Evolutionary conservation across 2,113 vertebrate genomes (phyloP), one percentile per base, ranked within the genome.

Genomic region (Dasypus novemcinctus): DNA sequence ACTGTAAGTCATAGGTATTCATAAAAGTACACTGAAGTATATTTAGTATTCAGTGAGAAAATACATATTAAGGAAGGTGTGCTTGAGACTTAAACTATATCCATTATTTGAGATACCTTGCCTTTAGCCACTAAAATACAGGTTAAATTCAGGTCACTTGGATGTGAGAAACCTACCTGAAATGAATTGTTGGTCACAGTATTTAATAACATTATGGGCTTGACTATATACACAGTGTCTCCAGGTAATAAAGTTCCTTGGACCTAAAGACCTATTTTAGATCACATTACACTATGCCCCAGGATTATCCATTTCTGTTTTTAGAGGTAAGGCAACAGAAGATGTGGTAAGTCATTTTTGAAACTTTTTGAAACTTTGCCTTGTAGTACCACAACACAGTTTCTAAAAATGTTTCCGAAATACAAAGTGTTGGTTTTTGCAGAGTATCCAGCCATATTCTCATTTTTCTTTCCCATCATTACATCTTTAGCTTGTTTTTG

Each of bases 121-220:
- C 41, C 72, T 82, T 93, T 94, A 94, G 85, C 96, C 91, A 84
- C 75, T 61, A 96, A 96, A 46, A 74, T 52, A 76, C 29, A 23
- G 5, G 85, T 96, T 96, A 97, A 90, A 78, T 93, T 97, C 74
- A 78, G 87, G 94, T 95, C 96, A 93, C 61, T 93, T 95, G 66
- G 33, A 64, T 93, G 25, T 87, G 63, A 82, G 72, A 15, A 75
- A 95, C 4, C n/a, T 95, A 52, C 68, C 43, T 93, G 82, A 96
- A 93, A 21, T 94, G 80, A 57, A 81, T 4, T 84, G 43, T 36
- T 95, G 20, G 18, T 92, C 46, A 81, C 36, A 87, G 64, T 94
- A n/a, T 78, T 96, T 96, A 93, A 94, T 91, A 95, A 94, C 8
- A 6, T 94, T 95, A 71, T 46, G 5, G 41, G 25, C 68, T 81